Evolutionary conservation across 1,140 invertebrate species (phyloP).

Genomic region (Drosophila bipectinata): DNA sequence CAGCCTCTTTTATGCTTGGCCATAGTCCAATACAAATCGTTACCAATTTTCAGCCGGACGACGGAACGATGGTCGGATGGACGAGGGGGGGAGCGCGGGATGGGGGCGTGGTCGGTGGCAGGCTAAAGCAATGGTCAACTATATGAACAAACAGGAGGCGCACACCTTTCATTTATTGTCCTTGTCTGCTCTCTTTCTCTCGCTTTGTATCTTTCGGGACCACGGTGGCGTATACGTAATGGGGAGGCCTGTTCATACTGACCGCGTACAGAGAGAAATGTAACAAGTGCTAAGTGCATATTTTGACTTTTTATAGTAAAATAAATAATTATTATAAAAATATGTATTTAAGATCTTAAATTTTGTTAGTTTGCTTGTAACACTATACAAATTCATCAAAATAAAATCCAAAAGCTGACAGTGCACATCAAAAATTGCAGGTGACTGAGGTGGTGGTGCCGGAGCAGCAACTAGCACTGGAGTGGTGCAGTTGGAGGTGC

Average conservation of each 20-base stretch:
- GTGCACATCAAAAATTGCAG: constrained; percentile 26
- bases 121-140: constrained; percentile 76
- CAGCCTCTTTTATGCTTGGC: constrained; percentile 66
- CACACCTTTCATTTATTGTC: constrained; percentile 80
- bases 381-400: background rate
- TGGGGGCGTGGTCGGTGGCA: constrained; percentile 30
- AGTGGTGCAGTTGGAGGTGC: constrained; percentile 32
- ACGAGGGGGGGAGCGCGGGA: background rate
- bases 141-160: constrained; percentile 70
- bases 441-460: constrained; percentile 14
- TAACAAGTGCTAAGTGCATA: background rate
- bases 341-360: too few relatives aligned
- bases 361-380: too few relatives aligned
- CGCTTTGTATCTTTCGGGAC: constrained; percentile 11
- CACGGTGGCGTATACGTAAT: constrained; percentile 55
- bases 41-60: constrained; percentile 76
- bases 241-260: constrained; percentile 29
- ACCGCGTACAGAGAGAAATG: constrained; percentile 6
- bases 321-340: too few relatives aligned
- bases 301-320: background rate
- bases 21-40: constrained; percentile 75
- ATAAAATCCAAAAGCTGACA: background rate
- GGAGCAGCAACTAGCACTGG: background rate
- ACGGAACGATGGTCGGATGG: constrained; percentile 8
- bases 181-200: constrained; percentile 21